These are phyloP conservation scores for Troglohyphantes excavatus DNA, from an alignment of 2,888 invertebrate genomes.

Conservation along the genomic window DNA sequence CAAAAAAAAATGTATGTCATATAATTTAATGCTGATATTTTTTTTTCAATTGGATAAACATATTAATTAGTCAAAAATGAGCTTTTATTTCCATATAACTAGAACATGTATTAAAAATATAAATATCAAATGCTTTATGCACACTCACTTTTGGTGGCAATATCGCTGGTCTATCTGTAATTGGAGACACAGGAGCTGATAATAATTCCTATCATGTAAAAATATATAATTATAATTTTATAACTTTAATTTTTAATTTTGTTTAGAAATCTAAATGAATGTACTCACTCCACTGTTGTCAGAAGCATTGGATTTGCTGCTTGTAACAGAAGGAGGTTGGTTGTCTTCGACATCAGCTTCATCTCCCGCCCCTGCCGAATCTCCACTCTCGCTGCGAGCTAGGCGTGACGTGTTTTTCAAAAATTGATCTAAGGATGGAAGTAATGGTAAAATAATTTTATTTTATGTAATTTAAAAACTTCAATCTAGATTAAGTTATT, in stretches of 20 bases:
- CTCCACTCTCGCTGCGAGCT: constrained; percentile 82
- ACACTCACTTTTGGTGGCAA: constrained; percentile 79
- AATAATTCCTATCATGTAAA: constrained; percentile 76
- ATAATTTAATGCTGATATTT: no score
- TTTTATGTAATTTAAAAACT: not conserved
- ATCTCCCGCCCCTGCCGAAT: constrained; percentile 86
- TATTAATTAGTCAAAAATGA: no score
- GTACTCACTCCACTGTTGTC: constrained; percentile 90
- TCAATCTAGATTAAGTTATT: no score
- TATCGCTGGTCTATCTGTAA: constrained; percentile 77
- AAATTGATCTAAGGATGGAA: constrained; percentile 88
- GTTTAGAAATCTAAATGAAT: no score
- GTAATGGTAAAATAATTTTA: not conserved
- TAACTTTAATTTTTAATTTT: no score
- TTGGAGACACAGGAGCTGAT: constrained; percentile 79
- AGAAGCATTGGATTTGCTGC: constrained; percentile 92
- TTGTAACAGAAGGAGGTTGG: constrained; percentile 87
- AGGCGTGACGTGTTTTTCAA: constrained; percentile 87
- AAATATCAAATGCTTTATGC: not conserved
- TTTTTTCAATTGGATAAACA: no score
- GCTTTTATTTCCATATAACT: no score
- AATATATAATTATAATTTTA: not conserved
- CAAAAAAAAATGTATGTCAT: no score
- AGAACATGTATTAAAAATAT: not conserved
- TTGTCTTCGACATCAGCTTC: constrained; percentile 90